Base-by-base conservation (phyloP, 37 sponge, comb jelly and placozoan genomes). In the Tethya wilhelma region DNA sequence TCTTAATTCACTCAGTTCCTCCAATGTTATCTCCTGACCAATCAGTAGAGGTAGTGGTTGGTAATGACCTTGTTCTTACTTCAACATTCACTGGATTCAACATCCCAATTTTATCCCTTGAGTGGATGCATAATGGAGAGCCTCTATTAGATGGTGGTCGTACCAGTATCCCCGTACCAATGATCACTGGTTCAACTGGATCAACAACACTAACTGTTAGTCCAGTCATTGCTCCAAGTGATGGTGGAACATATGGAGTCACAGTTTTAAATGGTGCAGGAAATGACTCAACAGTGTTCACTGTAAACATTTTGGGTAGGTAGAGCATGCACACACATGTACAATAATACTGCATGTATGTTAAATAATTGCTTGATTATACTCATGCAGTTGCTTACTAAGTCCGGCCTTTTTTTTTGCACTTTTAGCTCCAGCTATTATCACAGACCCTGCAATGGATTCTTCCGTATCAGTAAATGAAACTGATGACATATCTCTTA, bases 61-160 rank as follows among this genome's bases (percentile, higher is more conserved):
- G 74, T 44, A 39, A 28, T 34, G 20, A 19, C 38, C 45, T 83
- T 2, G 19, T 32, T 7, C 55, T 83, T 39, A 34, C 36, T 32
- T 75, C 46, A 34, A 38, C 0, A 38, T 44, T 83, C 74, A 34
- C 75, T 28, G 75, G 37, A 9, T 74, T 73, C 67, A 83, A 83
- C 74, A 53, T 83, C 38, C 74, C 66, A 42, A 40, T 74, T 6
- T 39, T 26, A 37, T 22, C 20, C 4, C 36, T 83, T 19, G 34
- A 38, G 42, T 83, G 84, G 84, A 44, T 40, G 42, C 41, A 65
- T 8, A 40, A 66, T 44, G 41, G 55, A 20, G 28, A 2, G 12
- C 37, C 30, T 9, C 68, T 75, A 23, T 66, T n/a, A 23, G 64
- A 37, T 29, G 42, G 41, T 32, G 75, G n/a, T n/a, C 25, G 12